Evolutionary conservation across 2,888 invertebrate genomes (phyloP).

Genomic region (Suillia variegata): DNA sequence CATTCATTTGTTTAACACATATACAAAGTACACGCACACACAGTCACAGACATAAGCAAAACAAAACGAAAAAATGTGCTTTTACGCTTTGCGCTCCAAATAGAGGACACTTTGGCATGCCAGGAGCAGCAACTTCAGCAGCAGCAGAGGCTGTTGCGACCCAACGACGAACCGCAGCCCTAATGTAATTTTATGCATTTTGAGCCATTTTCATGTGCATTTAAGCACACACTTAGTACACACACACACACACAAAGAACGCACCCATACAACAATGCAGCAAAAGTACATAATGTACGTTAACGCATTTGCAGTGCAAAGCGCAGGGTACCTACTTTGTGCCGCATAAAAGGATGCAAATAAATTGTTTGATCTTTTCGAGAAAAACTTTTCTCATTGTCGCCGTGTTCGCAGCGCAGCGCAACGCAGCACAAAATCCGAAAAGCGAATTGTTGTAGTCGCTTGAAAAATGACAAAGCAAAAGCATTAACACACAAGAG

Average conservation of each 20-base stretch:
- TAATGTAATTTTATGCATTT: slow-evolving; percentile 17
- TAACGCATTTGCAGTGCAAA: slow-evolving; percentile 11
- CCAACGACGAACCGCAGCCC: slow-evolving; percentile 5
- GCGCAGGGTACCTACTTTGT: neutral
- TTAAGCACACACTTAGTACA: no score
- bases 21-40: slow-evolving; percentile 7
- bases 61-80: slow-evolving; percentile 6
- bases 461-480: neutral
- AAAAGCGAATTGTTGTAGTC: neutral
- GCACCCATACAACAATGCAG: no score
- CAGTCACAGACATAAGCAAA: neutral
- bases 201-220: slow-evolving; percentile 17
- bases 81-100: slow-evolving; percentile 6
- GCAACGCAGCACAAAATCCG: no score
- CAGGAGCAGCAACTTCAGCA: neutral
- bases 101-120: neutral
- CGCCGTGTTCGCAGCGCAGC: no score
- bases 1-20: slow-evolving; percentile 16
- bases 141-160: slow-evolving; percentile 5
- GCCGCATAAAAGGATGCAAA: slow-evolving; percentile 16
- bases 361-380: slow-evolving; percentile 21
- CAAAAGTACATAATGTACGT: slow-evolving; percentile 9
- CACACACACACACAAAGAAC: no score
- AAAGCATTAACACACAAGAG: neutral
- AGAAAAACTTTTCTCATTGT: slow-evolving; percentile 20